These are phyloP conservation scores for Stomatorhinus ivindoensis DNA, from an alignment of 2,113 vertebrate species.

Conservation along the genomic window DNA sequence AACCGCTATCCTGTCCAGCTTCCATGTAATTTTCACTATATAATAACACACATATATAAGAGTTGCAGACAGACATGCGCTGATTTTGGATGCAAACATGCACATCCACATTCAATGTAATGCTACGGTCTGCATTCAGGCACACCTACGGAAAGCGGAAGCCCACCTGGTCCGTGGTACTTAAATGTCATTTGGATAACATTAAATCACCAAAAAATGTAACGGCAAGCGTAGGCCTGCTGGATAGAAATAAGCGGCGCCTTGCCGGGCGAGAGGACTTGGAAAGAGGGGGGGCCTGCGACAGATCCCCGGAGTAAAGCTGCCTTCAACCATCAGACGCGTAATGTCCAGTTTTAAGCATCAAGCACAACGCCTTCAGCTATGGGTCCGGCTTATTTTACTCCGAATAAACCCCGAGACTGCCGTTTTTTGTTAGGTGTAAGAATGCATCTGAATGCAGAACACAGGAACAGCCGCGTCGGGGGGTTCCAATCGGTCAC, in stretches of 20 bases:
- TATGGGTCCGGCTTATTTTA: neutral
- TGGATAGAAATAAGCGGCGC: neutral
- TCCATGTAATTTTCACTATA: neutral
- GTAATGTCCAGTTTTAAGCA: neutral
- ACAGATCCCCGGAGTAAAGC: neutral
- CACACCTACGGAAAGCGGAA: neutral
- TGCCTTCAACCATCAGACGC: neutral
- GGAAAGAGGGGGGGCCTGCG: neutral
- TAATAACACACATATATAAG: neutral
- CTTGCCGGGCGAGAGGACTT: neutral
- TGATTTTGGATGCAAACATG: neutral
- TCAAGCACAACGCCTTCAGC: neutral
- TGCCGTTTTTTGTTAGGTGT: neutral
- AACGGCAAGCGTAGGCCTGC: neutral
- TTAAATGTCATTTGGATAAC: neutral
- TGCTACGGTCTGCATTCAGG: neutral
- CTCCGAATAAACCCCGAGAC: neutral
- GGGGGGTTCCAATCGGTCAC: neutral
- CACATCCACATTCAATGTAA: neutral
- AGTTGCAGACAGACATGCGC: neutral
- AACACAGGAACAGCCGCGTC: neutral
- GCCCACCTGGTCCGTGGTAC: neutral
- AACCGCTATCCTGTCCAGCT: neutral
- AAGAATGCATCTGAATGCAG: neutral
- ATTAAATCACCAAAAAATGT: neutral